Base-by-base conservation (phyloP, 92 coral and sea anemone species). In the Heliopora coerulea region DNA sequence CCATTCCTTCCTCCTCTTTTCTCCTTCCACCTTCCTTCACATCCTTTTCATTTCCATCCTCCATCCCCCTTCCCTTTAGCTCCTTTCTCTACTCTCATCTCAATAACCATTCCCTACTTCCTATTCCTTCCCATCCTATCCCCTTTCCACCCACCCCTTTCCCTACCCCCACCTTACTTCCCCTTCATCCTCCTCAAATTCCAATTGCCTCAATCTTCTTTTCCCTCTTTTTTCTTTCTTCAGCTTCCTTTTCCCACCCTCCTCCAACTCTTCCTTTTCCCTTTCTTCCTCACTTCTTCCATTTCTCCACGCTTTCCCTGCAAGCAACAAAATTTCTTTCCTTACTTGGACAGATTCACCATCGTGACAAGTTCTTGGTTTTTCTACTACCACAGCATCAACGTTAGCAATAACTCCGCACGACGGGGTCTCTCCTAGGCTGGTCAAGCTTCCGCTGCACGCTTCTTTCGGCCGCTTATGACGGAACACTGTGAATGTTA, bases 391-490 rank as follows among this genome's bases (percentile, higher is more conserved):
- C 65, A 90, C 89, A 8, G 98, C 98, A 81, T 93, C 98, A 18
- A 93, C 95, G n/a, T 96, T 96, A 18, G 98, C 98, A 14, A 93
- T 85, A 24, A 93, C 96, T 20, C 98, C 98, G 49, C 93, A 83
- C 2, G 95, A 88, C 8, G 86, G 85, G 72, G 65, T 89, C 65
- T 96, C 91, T 28, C 96, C 98, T 59, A 90, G 77, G 62, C 89
- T 90, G 39, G 89, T 78, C 65, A 93, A 73, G 78, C 98, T 93
- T 25, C 85, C 87, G 59, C 98, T 93, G 81, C 85, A 77, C 18
- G 98, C 98, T 79, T 93, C 98, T 39, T 90, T 88, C 20, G 98
- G 98, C 27, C 98, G 88, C 85, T 93, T 93, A 84, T 93, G 98
- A 41, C 96, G 81, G 82, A 93, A 93, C 52, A 93, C 96, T 23